These are phyloP conservation scores for Paedocypris sp. DNA, from an alignment of 2,113 vertebrate species.

Conservation along the genomic window DNA sequence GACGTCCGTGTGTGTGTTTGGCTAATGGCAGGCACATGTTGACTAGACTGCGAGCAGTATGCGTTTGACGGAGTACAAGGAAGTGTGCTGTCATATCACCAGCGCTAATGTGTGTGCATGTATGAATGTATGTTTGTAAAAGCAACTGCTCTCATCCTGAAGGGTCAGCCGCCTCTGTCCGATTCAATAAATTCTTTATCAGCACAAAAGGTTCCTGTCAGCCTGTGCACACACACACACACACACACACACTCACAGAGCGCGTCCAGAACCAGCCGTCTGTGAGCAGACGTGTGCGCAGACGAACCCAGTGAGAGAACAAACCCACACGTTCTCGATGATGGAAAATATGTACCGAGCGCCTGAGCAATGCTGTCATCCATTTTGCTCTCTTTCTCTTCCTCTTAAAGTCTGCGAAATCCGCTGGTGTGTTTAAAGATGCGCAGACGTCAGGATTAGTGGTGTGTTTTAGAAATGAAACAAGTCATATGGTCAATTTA, in stretches of 20 bases:
- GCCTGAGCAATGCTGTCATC: not conserved
- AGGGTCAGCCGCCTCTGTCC: not conserved
- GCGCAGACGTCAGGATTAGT: no score
- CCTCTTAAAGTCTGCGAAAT: not conserved
- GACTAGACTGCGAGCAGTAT: not conserved
- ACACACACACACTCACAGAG: no score
- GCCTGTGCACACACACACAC: not conserved
- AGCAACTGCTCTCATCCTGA: not conserved
- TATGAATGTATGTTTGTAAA: not conserved
- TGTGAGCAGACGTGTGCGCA: not conserved
- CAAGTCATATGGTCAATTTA: no score
- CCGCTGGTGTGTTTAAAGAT: not conserved
- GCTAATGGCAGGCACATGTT: conserved; percentile 8
- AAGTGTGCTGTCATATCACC: conserved; percentile 5
- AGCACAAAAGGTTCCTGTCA: conserved; percentile 2
- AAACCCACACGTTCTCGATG: not conserved
- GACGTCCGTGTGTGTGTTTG: not conserved
- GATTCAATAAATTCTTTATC: not conserved
- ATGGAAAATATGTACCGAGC: conserved; percentile 2
- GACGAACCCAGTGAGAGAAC: not conserved
- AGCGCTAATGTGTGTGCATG: not conserved
- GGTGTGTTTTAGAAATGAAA: no score
- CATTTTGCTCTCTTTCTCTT: not conserved
- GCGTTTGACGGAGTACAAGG: not conserved
- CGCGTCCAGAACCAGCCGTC: not conserved